Base-by-base conservation (phyloP, 1,140 invertebrate genomes). In the Atopsyche davidsoni region DNA sequence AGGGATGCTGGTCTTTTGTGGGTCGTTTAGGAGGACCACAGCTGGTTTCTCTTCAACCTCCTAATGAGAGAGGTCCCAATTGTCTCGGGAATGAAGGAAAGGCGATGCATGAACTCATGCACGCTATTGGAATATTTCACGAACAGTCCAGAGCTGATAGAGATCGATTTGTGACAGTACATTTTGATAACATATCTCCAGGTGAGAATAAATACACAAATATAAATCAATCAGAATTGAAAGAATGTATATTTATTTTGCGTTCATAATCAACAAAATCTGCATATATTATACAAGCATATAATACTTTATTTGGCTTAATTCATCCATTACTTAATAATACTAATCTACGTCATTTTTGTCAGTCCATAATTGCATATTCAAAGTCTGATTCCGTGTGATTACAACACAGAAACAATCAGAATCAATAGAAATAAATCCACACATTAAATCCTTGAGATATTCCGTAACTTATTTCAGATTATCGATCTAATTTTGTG, bases 1-100 rank as follows among this genome's bases (percentile, higher is more conserved):
- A 67, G 70, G 79, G 80, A 17, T 86, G 83, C 62, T 85, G 82
- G 81, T 83, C 81, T 0, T 83, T 73, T 63, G 77, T 85, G 3
- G 82, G 81, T 4, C 64, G 68, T 47, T 71, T 72, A 23, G 82
- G 82, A n/a, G 82, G 82, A 2, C 66, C 77, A 3, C 83, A 86
- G 64, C 69, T 82, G 40, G 61, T 86, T 3, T 81, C 79, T 13
- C 60, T 85, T 4, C 76, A 83, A 59, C 73, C 80, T 1, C 81
- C 83, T 0, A 77, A 82, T 53, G 59, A 64, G 3, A 64, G 57
- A 23, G 71, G 76, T 38, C 71, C 72, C 1, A 80, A 79, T 59
- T 83, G 81, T 63, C 63, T 83, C 6, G 76, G 76, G 9, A 70
- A 65, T 7, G 75, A 81, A 59, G 81, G 80, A 6, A 63, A 78